Conservation (phyloP, 2,113 vertebrate species). For the Talpa occidentalis region DNA sequence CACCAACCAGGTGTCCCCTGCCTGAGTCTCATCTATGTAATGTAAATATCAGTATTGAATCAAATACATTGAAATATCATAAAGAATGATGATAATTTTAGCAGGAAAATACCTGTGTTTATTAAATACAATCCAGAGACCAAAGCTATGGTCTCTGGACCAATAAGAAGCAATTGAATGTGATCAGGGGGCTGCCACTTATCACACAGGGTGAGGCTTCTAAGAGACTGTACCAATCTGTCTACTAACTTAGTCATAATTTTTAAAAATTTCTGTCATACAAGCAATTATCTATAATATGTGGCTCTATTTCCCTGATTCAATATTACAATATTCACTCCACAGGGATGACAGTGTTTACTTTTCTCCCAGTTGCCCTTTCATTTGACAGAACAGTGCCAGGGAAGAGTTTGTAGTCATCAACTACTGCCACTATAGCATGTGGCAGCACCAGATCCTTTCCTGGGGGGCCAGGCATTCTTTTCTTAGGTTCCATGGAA, state of each 20-base stretch:
- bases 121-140: neutral
- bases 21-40: neutral
- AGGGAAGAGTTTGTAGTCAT: no score
- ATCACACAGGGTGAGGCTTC: neutral
- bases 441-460: neutral
- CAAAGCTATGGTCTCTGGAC: neutral
- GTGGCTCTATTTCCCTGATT: neutral
- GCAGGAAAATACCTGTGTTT: neutral
- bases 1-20: neutral
- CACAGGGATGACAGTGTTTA: neutral
- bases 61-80: neutral
- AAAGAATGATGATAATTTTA: neutral
- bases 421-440: neutral
- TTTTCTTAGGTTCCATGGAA: neutral
- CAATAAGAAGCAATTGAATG: neutral
- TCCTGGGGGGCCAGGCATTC: neutral
- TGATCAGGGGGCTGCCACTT: neutral
- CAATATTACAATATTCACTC: neutral
- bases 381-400: neutral
- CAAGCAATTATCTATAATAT: neutral
- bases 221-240: neutral
- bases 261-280: neutral
- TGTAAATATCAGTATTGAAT: neutral
- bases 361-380: neutral
- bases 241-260: neutral